Evolutionary conservation across 92 coral and sea anemone species (phyloP), one percentile per base, ranked within the genome.

Genomic region (Micromussa lordhowensis): DNA sequence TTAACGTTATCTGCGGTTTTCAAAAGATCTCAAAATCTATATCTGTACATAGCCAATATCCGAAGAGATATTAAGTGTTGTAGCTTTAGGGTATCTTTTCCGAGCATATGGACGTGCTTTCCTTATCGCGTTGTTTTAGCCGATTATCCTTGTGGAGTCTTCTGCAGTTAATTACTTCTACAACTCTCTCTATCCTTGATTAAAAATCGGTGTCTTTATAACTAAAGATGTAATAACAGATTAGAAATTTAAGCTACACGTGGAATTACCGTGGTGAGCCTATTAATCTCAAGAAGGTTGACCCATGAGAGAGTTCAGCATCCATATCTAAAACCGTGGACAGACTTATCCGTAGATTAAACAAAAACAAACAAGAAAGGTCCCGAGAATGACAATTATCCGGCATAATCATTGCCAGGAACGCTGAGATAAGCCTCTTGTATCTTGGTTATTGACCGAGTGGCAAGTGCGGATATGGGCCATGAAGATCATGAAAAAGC

Each of bases 91-190:
- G 22, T 55, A 16, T 55, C 61, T 66, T 30, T 66, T 28, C 71
- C 17, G 16, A 31, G 32, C 9, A 9, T 24, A 63, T 24, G 69
- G 69, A 66, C 34, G 4, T 66, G 71, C 18, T 66, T 26, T 66
- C 71, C 34, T 28, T 26, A 66, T 66, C 71, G 71, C 71, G 71
- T 66, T 66, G 71, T 66, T 66, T 26, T 66, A 66, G 71, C 34
- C 32, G 71, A 28, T 66, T 32, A 66, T 66, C 71, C 18, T 12
- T 66, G 71, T 26, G 13, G 71, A 66, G 12, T 26, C 9, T 66
- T 28, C 71, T 24, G 26, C 5, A 12, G 16, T 66, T 28, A 66
- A 66, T 66, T 66, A 66, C 32, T 66, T 66, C 71, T 26, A 28
- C 34, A 26, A 26, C 71, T 66, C 34, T 10, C 17, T 0, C 71